These are phyloP conservation scores for Fragum whitleyi DNA, from an alignment of 2,888 invertebrate species.

Conservation along the genomic window DNA sequence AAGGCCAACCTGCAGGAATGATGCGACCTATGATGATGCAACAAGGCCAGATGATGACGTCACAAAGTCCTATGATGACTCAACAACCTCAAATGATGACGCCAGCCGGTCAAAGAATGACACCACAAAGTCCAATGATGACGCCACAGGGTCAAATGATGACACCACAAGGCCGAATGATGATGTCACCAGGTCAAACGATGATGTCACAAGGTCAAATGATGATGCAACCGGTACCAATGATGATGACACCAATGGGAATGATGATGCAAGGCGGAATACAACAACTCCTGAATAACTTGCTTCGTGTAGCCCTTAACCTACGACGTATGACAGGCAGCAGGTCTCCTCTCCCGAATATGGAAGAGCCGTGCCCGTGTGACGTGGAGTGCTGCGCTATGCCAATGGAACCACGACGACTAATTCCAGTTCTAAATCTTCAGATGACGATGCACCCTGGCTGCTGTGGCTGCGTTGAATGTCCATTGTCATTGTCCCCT, in stretches of 20 bases:
- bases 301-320: constrained; percentile 33
- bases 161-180: background rate
- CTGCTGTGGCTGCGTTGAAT: constrained; percentile 63
- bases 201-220: constrained; percentile 6
- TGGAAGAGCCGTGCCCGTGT: constrained; percentile 65
- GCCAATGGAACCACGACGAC: constrained; percentile 52
- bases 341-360: constrained; percentile 30
- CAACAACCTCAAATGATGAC: background rate
- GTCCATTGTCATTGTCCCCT: constrained; percentile 51
- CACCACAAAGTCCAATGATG: background rate
- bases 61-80: constrained; percentile 19
- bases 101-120: background rate
- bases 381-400: constrained; percentile 55
- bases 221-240: constrained; percentile 3
- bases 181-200: background rate
- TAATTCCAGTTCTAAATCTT: constrained; percentile 53
- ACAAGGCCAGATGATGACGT: constrained; percentile 9
- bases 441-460: constrained; percentile 55
- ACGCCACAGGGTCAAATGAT: background rate
- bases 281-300: constrained; percentile 34
- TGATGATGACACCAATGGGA: background rate
- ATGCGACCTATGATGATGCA: constrained; percentile 15
- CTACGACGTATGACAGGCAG: constrained; percentile 40
- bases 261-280: background rate
- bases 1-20: background rate